Conservation (phyloP, 1,140 invertebrate genomes). For the Phymorhynchus buccinoides region DNA sequence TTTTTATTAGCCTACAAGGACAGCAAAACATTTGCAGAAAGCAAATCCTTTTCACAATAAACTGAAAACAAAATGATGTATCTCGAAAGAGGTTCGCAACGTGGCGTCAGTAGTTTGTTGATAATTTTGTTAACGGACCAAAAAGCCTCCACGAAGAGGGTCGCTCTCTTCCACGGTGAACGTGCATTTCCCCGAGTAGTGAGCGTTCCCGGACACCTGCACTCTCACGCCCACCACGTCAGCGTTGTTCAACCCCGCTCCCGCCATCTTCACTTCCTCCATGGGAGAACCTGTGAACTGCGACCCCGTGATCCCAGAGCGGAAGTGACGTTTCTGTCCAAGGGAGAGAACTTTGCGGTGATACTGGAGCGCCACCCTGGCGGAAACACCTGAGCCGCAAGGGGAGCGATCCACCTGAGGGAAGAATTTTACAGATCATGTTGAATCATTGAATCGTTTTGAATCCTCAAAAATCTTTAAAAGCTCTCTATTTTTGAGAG, state of each 20-base stretch:
- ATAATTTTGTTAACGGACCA: constrained; percentile 39
- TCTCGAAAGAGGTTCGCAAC: too few relatives aligned
- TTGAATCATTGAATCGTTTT: not conserved
- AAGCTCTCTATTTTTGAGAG: not conserved
- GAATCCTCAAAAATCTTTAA: not conserved
- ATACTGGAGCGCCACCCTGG: constrained; percentile 67
- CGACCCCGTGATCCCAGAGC: constrained; percentile 53
- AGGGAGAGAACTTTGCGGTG: constrained; percentile 55
- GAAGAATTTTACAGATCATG: not conserved
- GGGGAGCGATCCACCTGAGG: constrained; percentile 70
- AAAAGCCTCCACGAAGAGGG: constrained; percentile 60
- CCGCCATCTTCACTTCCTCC: constrained; percentile 40
- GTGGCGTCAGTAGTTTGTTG: too few relatives aligned
- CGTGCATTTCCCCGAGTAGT: constrained; percentile 59
- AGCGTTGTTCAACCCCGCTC: constrained; percentile 34
- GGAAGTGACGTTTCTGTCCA: constrained; percentile 59
- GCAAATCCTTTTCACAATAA: too few relatives aligned
- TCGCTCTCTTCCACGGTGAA: constrained; percentile 66
- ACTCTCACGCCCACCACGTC: constrained; percentile 59
- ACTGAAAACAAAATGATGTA: too few relatives aligned
- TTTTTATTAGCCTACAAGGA: too few relatives aligned
- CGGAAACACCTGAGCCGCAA: constrained; percentile 68
- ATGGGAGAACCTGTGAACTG: constrained; percentile 57
- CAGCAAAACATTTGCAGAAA: too few relatives aligned
- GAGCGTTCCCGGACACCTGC: constrained; percentile 66